These are phyloP conservation scores for Pissodes strobi DNA, from an alignment of 1,140 invertebrate genomes.

Conservation along the genomic window DNA sequence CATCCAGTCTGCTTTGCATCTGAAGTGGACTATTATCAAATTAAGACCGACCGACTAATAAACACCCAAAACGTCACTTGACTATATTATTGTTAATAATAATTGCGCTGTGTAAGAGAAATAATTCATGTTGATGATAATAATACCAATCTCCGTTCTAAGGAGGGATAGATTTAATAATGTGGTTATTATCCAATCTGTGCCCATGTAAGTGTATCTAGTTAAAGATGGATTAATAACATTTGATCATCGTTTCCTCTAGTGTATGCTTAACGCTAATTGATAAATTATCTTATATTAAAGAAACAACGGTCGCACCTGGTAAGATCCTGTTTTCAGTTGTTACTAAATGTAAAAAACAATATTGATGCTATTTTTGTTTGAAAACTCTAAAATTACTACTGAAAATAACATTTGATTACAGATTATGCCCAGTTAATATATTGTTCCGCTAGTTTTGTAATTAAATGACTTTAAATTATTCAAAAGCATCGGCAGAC, in stretches of 20 bases:
- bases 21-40: conserved; percentile 7
- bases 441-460: too few relatives aligned
- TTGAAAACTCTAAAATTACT: too few relatives aligned
- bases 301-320: too few relatives aligned
- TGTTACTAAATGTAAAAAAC: too few relatives aligned
- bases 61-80: conserved; percentile 4
- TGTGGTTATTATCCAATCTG: conserved; percentile 26
- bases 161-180: conserved; percentile 28
- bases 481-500: too few relatives aligned
- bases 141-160: conserved; percentile 23
- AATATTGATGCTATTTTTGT: too few relatives aligned
- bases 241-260: conserved; percentile 18
- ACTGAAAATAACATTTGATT: too few relatives aligned
- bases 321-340: too few relatives aligned
- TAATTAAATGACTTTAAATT: too few relatives aligned
- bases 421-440: too few relatives aligned
- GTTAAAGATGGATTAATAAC: conserved; percentile 24
- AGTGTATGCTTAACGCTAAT: conserved; percentile 4
- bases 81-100: conserved; percentile 4
- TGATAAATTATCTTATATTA: conserved; percentile 15
- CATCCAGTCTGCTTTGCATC: not conserved
- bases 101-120: conserved; percentile 14
- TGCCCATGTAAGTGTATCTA: conserved; percentile 18
- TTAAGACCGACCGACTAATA: conserved; percentile 2
- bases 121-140: conserved; percentile 25